phyloP scores from a whole-genome alignment of 2,797 vertebrate species.

The Lepilemur septentrionalis region DNA sequence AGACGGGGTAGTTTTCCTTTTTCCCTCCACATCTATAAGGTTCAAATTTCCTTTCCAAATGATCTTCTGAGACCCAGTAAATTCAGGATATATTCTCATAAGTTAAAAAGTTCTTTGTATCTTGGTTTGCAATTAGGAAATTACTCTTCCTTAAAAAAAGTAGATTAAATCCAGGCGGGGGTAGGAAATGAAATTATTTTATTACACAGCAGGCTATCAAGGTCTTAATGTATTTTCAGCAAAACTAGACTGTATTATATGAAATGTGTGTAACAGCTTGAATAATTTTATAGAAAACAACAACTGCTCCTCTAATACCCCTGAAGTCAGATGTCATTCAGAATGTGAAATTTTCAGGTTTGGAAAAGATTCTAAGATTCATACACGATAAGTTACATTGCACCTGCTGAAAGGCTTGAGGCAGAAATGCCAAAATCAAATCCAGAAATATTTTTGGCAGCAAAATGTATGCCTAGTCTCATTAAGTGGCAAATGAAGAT shows the following conservation, averaged over 20 bases:
- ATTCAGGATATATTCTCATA: neutral
- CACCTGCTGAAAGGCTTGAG: neutral
- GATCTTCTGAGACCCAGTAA: neutral
- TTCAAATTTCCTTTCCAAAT: neutral
- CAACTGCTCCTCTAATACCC: neutral
- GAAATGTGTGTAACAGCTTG: neutral
- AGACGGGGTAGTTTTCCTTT: neutral
- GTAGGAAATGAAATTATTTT: neutral
- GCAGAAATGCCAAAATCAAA: neutral
- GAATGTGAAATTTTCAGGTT: neutral
- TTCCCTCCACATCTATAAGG: neutral
- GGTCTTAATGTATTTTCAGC: neutral
- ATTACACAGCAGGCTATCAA: neutral
- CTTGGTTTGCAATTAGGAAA: neutral
- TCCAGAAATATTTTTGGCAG: neutral
- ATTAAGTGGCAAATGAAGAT: neutral
- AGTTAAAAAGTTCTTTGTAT: neutral
- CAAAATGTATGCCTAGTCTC: neutral
- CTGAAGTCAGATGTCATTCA: neutral
- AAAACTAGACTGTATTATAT: neutral
- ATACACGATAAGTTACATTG: neutral
- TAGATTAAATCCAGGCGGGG: neutral
- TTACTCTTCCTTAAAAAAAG: neutral
- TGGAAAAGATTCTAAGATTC: neutral
- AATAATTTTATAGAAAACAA: neutral